These are phyloP conservation scores for Paramisgurnus dabryanus DNA, from an alignment of 2,113 vertebrate species.

Conservation along the genomic window DNA sequence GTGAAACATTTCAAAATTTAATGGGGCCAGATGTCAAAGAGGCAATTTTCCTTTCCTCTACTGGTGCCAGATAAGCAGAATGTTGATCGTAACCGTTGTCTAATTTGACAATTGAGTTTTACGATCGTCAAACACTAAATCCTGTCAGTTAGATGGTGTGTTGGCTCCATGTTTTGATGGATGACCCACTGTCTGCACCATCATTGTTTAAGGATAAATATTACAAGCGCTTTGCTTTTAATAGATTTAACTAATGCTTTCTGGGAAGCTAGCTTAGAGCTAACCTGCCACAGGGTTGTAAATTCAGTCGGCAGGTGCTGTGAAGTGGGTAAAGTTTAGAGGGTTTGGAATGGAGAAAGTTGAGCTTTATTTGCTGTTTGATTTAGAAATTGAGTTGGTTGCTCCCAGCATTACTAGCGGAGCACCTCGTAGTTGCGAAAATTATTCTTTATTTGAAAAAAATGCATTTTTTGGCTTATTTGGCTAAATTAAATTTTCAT, in stretches of 20 bases:
- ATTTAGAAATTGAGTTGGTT: neutral
- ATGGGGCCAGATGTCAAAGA: slow-evolving; percentile 27
- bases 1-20: neutral
- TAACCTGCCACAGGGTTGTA: slow-evolving; percentile 40
- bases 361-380: slow-evolving; percentile 14
- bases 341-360: neutral
- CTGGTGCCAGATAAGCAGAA: slow-evolving; percentile 11
- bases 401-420: neutral
- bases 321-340: slow-evolving; percentile 13
- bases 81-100: slow-evolving; percentile 46
- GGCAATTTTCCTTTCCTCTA: neutral
- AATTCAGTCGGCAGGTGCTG: slow-evolving; percentile 36
- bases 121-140: slow-evolving; percentile 57
- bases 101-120: slow-evolving; percentile 61
- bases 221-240: slow-evolving; percentile 38
- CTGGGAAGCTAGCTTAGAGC: slow-evolving; percentile 42
- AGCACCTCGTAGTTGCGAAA: neutral
- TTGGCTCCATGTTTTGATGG: slow-evolving; percentile 9
- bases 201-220: slow-evolving; percentile 42
- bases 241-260: slow-evolving; percentile 43
- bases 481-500: no score
- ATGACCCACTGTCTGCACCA: slow-evolving; percentile 25
- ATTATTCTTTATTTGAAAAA: no score
- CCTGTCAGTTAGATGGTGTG: slow-evolving; percentile 1
- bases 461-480: no score